A percentile compares a stretch with the other conserved stretches of the same genome.
phyloP scores from a whole-genome alignment of 35 echinoderm and acorn worm species.

The Heliocidaris erythrogramma region DNA sequence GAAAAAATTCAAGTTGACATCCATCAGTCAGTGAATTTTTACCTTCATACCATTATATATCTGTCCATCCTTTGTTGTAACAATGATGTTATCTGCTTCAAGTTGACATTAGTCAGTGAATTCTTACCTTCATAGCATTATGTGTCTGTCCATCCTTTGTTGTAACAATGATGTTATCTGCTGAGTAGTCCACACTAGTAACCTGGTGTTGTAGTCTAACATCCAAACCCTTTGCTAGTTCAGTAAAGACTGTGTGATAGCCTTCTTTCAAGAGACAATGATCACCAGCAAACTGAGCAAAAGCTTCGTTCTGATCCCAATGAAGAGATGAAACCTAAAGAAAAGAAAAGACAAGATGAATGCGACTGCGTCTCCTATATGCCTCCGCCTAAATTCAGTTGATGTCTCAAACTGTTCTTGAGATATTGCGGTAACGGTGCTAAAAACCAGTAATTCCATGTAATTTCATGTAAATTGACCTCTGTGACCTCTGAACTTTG shows the following conservation, averaged over 20 bases:
- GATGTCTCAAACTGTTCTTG: too few species aligned
- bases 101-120: too few species aligned
- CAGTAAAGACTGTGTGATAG: slow-evolving; percentile 70
- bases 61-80: slow-evolving; percentile 67
- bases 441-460: too few species aligned
- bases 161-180: slow-evolving; percentile 57
- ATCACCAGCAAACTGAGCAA: slow-evolving; percentile 97
- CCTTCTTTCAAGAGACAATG: slow-evolving; percentile 75
- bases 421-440: too few species aligned
- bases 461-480: too few species aligned
- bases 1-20: too few species aligned
- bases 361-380: too few species aligned
- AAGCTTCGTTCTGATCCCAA: slow-evolving; percentile 98
- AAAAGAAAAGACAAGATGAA: too few species aligned
- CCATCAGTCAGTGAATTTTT: background rate
- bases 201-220: slow-evolving; percentile 75
- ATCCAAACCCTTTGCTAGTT: slow-evolving; percentile 73
- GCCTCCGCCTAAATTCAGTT: too few species aligned
- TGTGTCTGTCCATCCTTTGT: slow-evolving; percentile 65
- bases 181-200: slow-evolving; percentile 63
- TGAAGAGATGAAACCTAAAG: slow-evolving; percentile 87
- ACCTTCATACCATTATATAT: slow-evolving; percentile 59
- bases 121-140: slow-evolving; percentile 50
- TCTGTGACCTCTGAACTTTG: too few species aligned
- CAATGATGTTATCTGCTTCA: slow-evolving; percentile 47